Conservation (phyloP, 2,888 invertebrate species). For the Synanthedon andrenaeformis region DNA sequence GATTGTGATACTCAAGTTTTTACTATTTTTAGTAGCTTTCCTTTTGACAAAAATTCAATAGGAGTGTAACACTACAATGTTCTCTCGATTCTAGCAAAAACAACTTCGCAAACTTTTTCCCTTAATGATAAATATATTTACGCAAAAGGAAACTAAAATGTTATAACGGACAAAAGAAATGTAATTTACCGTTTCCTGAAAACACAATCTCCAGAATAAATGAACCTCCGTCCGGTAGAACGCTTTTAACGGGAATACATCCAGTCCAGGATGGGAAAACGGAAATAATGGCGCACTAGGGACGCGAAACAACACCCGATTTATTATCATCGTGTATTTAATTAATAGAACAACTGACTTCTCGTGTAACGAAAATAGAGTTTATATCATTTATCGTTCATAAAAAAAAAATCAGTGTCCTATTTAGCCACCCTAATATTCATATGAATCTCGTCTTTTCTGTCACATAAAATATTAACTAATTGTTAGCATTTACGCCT, state of each 20-base stretch:
- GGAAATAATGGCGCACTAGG: neutral
- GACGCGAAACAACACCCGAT: neutral
- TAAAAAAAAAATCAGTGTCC: too few relatives aligned
- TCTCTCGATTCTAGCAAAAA: neutral
- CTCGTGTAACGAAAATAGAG: too few relatives aligned
- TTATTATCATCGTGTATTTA: neutral
- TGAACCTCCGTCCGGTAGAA: constrained; percentile 7
- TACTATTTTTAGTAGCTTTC: too few relatives aligned
- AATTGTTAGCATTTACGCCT: too few relatives aligned
- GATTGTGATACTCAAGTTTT: too few relatives aligned
- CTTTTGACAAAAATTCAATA: too few relatives aligned
- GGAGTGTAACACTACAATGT: too few relatives aligned
- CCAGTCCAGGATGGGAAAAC: neutral
- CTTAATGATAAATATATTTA: neutral
- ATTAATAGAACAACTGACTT: neutral
- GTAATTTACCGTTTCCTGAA: neutral
- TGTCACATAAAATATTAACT: too few relatives aligned
- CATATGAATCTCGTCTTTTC: too few relatives aligned
- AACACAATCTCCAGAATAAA: constrained; percentile 9
- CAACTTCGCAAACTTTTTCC: neutral
- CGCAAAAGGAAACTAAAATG: neutral
- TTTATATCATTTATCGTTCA: too few relatives aligned
- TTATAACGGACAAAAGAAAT: neutral
- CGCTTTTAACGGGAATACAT: neutral
- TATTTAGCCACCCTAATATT: too few relatives aligned